Evolutionary conservation across 2,797 vertebrate species (phyloP).

Genomic region (Sebastes alutus): DNA sequence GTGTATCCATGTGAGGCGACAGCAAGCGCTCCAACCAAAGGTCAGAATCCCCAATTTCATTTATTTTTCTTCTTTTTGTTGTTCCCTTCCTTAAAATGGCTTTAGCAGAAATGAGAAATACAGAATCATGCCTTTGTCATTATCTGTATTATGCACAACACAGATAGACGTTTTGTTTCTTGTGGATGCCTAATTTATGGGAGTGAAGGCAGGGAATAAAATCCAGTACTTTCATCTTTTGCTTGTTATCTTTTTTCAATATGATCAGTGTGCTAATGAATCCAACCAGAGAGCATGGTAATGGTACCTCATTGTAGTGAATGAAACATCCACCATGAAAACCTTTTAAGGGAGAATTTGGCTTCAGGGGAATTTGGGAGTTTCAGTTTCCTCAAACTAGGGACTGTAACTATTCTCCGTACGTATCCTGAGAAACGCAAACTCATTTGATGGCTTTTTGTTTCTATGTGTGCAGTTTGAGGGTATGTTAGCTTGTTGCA

Average conservation of each 20-base stretch:
- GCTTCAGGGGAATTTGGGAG: constrained; percentile 37
- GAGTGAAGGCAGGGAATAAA: constrained; percentile 41
- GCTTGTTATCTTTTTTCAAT: constrained; percentile 65
- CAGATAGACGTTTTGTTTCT: constrained; percentile 48
- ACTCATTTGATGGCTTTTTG: neutral
- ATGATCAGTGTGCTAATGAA: constrained; percentile 65
- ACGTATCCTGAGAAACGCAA: neutral
- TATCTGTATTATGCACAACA: constrained; percentile 32
- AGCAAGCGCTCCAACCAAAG: constrained; percentile 69
- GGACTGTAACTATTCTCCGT: neutral
- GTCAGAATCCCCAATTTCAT: constrained; percentile 58
- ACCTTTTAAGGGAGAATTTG: constrained; percentile 61
- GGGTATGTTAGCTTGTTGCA: neutral
- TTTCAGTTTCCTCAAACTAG: constrained; percentile 28
- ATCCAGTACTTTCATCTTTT: constrained; percentile 61
- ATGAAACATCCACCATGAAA: constrained; percentile 45
- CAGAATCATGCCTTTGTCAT: constrained; percentile 3
- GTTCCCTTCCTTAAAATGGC: neutral
- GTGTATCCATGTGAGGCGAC: constrained; percentile 61
- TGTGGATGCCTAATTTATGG: constrained; percentile 48
- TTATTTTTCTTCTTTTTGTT: constrained; percentile 23
- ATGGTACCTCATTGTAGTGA: constrained; percentile 50
- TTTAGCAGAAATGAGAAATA: constrained; percentile 17
- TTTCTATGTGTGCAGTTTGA: neutral
- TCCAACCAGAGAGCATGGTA: constrained; percentile 51